These are phyloP conservation scores for Prionace glauca DNA, from an alignment of 2,797 vertebrate species.

Conservation along the genomic window DNA sequence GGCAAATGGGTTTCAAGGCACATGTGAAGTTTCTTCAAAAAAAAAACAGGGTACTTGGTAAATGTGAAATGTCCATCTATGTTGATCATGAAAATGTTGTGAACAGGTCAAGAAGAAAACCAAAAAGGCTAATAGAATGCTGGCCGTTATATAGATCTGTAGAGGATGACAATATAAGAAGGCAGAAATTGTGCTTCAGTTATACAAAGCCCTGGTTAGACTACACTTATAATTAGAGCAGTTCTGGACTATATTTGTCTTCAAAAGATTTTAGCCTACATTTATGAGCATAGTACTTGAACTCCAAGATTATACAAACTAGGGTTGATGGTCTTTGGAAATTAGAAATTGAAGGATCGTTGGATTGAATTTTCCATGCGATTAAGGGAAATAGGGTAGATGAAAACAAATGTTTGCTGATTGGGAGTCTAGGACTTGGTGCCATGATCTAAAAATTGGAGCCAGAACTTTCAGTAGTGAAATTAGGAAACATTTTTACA, in stretches of 20 bases:
- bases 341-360: background rate
- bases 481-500: background rate
- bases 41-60: background rate
- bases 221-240: background rate
- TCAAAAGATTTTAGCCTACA: background rate
- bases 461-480: background rate
- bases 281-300: background rate
- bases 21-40: background rate
- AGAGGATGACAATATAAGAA: background rate
- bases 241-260: background rate
- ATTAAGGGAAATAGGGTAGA: background rate
- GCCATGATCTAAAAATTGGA: background rate
- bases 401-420: background rate
- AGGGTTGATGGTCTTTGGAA: background rate
- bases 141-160: background rate
- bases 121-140: background rate
- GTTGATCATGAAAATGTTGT: background rate
- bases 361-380: background rate
- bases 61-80: background rate
- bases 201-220: background rate
- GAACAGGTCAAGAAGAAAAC: too few relatives aligned
- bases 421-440: background rate
- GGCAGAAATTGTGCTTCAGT: background rate
- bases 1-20: background rate
- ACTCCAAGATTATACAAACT: background rate